Evolutionary conservation across 2,888 invertebrate species (phyloP), one percentile per base, ranked within the genome.

Genomic region (Drosophila mercatorum): DNA sequence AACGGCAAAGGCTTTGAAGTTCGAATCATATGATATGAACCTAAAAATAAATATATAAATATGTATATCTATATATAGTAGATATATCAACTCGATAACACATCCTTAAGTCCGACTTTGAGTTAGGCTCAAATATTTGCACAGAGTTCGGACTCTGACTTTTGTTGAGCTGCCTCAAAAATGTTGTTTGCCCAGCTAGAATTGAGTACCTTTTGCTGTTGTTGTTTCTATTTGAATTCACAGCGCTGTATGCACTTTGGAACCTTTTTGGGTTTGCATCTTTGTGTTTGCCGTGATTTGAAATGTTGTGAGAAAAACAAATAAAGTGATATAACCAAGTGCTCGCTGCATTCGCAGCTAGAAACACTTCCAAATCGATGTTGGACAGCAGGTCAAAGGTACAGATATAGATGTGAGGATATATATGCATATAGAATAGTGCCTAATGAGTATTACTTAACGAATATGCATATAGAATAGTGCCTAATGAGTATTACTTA

Each of bases 251-350:
- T 62, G 76, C 78, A 72, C 76, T 76, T 72, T 62, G 65, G 72
- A 80, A 78, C 76, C 76, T 76, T 75, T 68, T 74, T 56, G 61
- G 58, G 43, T 55, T 80, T 80, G 67, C 58, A 71, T 80, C 67
- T 40, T 46, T 8, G 77, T 82, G 74, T 84, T 70, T 77, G 72
- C 74, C 41, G 83, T 81, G 76, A 81, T 88, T 86, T 66, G 59
- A 80, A 85, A 73, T 80, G 74, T 70, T 89, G 85, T 88, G 88
- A 80, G 88, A 89, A 89, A 84, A 72, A 72, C 78, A 89, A 86
- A 89, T 71, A 89, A 36, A 36, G 55, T 66, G 59, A 57, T 61
- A 41, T 61, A 57, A 56, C 36, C 61, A 57, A 28, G 43, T 43
- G 67, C 7, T 5, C 31, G 31, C 51, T 44, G 11, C 8, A 52